Evolutionary conservation across 1,140 invertebrate species (phyloP), one percentile per base, ranked within the genome.

Genomic region (Heterodera carotae): DNA sequence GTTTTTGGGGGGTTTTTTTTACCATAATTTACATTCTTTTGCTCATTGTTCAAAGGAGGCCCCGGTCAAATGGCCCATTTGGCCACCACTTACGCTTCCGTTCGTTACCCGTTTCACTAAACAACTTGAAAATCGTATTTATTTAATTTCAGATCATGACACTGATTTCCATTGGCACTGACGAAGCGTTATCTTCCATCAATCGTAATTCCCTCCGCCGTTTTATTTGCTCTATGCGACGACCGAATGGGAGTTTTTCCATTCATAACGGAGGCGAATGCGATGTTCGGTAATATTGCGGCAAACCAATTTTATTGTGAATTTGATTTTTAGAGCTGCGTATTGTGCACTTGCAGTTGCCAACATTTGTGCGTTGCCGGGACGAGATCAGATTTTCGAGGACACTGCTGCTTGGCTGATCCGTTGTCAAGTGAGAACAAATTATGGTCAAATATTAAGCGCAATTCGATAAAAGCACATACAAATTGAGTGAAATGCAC

Each of bases 31-130:
- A 5, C 39, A 43, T 8, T 8, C 39, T 43, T 43, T 72, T 69
- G 18, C 36, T 22, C 5, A 27, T 77, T 79, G 10, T 29, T 39
- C 43, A 3, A 53, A 89, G 90, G 96, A 81, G 96, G 95, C 25
- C 96, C 95, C 0, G 91, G 92, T 3, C 96, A 99, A 88, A 89
- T 91, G 85, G 89, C 95, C 34, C 97, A 99, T 90, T 90, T 99
- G 69, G 97, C 96, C 1, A 92, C 96, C 39, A 98, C 96, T 6
- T 99, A 98, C 90, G 97, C 96, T 67, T 95, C 96, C 78, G 92
- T 73, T 22, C 22, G 48, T 56, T 56, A 10, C 7, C 15, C 39
- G 39, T 43, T 12, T n/a, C n/a, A n/a, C n/a, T 67, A 18, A 10
- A n/a, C 31, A 18, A n/a, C 3, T 67, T 67, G 64, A 67, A 15